A percentile compares a stretch with the other conserved stretches of the same genome.
phyloP scores from a whole-genome alignment of 1,140 invertebrate species.

The Cepaea nemoralis region DNA sequence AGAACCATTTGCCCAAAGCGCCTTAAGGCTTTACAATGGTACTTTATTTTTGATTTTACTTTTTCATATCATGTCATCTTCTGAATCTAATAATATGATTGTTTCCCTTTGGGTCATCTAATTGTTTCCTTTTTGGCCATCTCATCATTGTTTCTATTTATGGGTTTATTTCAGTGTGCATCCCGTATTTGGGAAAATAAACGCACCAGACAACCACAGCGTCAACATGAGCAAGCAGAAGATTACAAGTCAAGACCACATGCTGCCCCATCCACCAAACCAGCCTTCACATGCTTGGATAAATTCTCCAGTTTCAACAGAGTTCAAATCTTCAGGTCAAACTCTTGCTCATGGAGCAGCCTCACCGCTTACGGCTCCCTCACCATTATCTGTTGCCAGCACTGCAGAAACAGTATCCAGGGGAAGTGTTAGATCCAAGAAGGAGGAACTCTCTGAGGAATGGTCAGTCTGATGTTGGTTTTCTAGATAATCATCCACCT shows the following conservation, averaged over 20 bases:
- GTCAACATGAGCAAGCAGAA: slow-evolving; percentile 37
- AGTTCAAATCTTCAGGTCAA: background rate
- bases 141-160: too few species aligned
- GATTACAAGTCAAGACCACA: slow-evolving; percentile 36
- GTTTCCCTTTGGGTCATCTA: too few species aligned
- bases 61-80: too few species aligned
- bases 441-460: slow-evolving; percentile 31
- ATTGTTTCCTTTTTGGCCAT: too few species aligned
- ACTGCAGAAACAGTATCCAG: slow-evolving; percentile 50
- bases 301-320: slow-evolving; percentile 40
- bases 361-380: slow-evolving; percentile 39
- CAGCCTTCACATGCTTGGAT: slow-evolving; percentile 62
- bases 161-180: background rate
- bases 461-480: slow-evolving; percentile 19
- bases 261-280: slow-evolving; percentile 42
- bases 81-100: too few species aligned
- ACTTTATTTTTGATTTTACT: too few species aligned
- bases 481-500: too few species aligned
- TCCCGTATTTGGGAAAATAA: slow-evolving; percentile 60
- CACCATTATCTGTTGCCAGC: slow-evolving; percentile 59
- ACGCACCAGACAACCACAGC: slow-evolving; percentile 39
- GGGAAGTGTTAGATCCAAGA: slow-evolving; percentile 35
- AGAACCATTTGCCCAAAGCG: too few species aligned
- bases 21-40: too few species aligned
- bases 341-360: background rate